phyloP scores from a whole-genome alignment of 2,888 invertebrate genomes.

The Neoaliturus tenellus region DNA sequence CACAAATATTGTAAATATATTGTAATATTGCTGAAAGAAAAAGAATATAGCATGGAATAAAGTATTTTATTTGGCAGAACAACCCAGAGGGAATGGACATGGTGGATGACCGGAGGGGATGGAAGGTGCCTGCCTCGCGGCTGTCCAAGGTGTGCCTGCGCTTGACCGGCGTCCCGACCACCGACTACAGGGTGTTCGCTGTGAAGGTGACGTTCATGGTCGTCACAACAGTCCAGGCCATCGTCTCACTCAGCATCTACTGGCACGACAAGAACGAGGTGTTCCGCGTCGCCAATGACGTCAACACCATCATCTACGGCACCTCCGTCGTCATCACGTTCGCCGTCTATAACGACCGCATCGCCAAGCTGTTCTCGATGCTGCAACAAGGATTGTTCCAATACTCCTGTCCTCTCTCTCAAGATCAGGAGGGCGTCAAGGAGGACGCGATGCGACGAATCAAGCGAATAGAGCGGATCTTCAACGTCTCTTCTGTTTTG shows the following conservation, averaged over 20 bases:
- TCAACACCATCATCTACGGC: conserved; percentile 1
- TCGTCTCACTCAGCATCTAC: background rate
- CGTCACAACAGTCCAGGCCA: background rate
- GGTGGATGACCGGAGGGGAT: background rate
- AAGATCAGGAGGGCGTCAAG: background rate
- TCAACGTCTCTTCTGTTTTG: conserved; percentile 9
- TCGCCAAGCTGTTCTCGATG: background rate
- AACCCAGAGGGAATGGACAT: background rate
- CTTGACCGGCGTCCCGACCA: background rate
- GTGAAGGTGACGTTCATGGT: background rate
- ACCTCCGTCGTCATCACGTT: background rate
- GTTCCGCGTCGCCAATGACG: conserved; percentile 16
- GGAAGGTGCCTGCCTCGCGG: background rate
- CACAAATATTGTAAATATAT: too few relatives aligned
- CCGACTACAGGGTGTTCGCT: background rate
- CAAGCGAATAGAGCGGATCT: background rate
- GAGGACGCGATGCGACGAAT: background rate
- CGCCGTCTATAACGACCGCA: background rate
- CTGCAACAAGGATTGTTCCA: background rate
- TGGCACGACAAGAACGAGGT: conserved; percentile 17
- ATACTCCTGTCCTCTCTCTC: background rate
- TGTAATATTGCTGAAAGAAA: too few relatives aligned
- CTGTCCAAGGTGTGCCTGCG: background rate
- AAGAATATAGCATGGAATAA: too few relatives aligned
- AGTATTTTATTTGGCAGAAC: background rate